Percentiles rank a stretch among this genome's conserved stretches.
These are phyloP conservation scores for Batillaria attramentaria DNA, from an alignment of 1,140 invertebrate genomes.

Conservation along the genomic window DNA sequence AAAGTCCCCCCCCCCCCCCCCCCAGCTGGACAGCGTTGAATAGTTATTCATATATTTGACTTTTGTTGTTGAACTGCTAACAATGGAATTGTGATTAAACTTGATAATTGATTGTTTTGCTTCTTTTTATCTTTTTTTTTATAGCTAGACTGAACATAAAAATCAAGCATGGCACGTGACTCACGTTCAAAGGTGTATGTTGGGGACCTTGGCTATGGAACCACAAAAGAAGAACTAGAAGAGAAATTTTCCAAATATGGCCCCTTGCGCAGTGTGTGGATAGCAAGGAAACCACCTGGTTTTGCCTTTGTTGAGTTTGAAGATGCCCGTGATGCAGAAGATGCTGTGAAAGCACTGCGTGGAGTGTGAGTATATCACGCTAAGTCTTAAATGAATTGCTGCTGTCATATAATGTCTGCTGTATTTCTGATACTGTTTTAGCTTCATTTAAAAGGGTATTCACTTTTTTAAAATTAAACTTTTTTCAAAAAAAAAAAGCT, in stretches of 20 bases:
- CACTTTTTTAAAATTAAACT: not conserved
- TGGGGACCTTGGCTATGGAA: conserved; percentile 82
- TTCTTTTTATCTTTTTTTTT: too few relatives aligned
- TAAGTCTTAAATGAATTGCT: not conserved
- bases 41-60: too few relatives aligned
- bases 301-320: conserved; percentile 99
- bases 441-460: not conserved
- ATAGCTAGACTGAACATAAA: too few relatives aligned
- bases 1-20: too few relatives aligned
- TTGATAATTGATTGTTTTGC: too few relatives aligned
- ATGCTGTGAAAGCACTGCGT: conserved; percentile 92
- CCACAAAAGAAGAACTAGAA: conserved; percentile 65
- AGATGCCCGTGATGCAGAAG: conserved; percentile 93
- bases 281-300: conserved; percentile 85
- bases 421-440: not conserved
- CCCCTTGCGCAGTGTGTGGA: conserved; percentile 93
- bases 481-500: not conserved
- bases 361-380: conserved; percentile 77
- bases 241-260: conserved; percentile 82
- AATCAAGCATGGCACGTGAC: conserved; percentile 20
- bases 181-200: conserved; percentile 92
- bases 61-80: too few relatives aligned
- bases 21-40: too few relatives aligned
- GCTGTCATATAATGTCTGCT: too few relatives aligned
- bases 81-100: too few relatives aligned